These are phyloP conservation scores for Caenorhabditis becei DNA, from an alignment of 2,888 invertebrate genomes.

Conservation along the genomic window DNA sequence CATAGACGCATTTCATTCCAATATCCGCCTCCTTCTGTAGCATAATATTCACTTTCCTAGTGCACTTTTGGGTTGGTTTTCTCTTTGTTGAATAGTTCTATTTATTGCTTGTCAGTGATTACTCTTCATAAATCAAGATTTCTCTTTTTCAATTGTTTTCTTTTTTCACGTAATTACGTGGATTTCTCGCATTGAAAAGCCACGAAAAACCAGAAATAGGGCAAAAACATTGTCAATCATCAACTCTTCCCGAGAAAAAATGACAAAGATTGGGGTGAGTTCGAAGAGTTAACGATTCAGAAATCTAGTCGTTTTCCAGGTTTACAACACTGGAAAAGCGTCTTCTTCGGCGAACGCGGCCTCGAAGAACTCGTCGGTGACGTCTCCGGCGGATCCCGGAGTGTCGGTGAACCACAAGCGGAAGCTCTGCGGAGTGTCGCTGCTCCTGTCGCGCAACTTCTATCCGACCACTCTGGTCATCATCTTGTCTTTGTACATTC, in stretches of 20 bases:
- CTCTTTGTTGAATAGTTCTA: neutral
- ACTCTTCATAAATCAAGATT: neutral
- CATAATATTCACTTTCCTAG: conserved; percentile 4
- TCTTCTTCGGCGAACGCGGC: neutral
- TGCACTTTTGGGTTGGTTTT: neutral
- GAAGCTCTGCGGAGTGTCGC: neutral
- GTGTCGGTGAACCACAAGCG: neutral
- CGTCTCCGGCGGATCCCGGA: neutral
- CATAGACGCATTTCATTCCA: neutral
- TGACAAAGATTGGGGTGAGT: conserved; percentile 21
- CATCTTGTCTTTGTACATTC: neutral
- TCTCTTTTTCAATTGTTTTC: neutral
- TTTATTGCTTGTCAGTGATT: neutral
- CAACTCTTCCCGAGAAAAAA: neutral
- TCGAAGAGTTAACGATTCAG: neutral
- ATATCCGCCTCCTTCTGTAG: neutral
- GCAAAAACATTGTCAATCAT: neutral
- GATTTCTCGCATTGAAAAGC: no score
- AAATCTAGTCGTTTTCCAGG: neutral
- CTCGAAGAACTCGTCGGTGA: neutral
- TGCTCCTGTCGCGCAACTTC: neutral
- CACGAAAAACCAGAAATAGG: no score
- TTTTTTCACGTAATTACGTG: neutral
- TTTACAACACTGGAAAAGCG: neutral
- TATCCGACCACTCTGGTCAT: neutral